Percentiles rank a stretch among this genome's conserved stretches.
Evolutionary conservation across 2,113 vertebrate genomes (phyloP).

Genomic region (Galeopterus variegatus): DNA sequence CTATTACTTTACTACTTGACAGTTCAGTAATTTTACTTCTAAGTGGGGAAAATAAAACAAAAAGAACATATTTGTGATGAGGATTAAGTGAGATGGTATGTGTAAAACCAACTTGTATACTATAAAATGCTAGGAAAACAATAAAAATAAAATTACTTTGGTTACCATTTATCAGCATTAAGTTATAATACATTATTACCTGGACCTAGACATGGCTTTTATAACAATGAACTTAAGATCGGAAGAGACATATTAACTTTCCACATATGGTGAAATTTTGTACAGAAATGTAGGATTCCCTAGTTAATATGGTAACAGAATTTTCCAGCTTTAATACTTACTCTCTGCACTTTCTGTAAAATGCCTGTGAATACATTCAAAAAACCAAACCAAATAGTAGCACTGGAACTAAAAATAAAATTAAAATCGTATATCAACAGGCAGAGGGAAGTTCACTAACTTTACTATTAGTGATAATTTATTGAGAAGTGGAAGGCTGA

Average conservation of each 20-base stretch:
- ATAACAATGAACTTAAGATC: background rate
- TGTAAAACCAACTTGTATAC: background rate
- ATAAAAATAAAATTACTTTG: background rate
- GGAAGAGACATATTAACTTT: background rate
- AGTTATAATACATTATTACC: background rate
- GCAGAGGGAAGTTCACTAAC: background rate
- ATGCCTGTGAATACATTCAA: background rate
- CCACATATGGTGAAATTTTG: background rate
- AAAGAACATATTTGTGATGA: background rate
- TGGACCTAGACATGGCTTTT: background rate
- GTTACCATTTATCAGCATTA: background rate
- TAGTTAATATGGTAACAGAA: background rate
- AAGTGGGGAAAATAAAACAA: background rate
- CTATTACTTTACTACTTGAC: background rate
- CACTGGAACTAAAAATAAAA: slow-evolving; percentile 28
- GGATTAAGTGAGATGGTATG: background rate
- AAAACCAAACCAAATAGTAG: background rate
- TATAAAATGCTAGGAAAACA: background rate
- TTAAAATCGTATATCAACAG: background rate
- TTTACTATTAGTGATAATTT: background rate
- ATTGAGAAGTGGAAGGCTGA: background rate
- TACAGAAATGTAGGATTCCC: background rate
- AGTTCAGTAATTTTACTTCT: background rate
- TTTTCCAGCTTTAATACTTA: slow-evolving; percentile 25
- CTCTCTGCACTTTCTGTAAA: background rate